Percentiles rank a stretch among this genome's conserved stretches.
phyloP scores from a whole-genome alignment of 2,888 invertebrate genomes.

The Papilio gigon region DNA sequence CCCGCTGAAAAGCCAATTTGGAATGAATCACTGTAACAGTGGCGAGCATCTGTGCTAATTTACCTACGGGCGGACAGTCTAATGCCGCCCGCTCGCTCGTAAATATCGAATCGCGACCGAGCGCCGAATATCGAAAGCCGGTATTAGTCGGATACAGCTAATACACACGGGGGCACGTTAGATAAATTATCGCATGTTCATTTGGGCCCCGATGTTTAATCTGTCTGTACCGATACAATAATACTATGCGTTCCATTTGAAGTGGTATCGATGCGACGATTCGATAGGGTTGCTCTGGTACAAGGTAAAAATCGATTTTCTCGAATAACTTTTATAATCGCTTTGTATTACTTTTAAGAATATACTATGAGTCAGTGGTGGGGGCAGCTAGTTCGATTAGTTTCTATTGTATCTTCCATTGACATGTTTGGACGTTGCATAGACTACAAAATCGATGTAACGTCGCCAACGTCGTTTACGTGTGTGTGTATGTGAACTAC shows the following conservation, averaged over 20 bases:
- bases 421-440: slow-evolving; percentile 35
- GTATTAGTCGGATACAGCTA: slow-evolving; percentile 82
- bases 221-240: slow-evolving; percentile 72
- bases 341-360: background rate
- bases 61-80: slow-evolving; percentile 82
- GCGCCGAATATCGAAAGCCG: slow-evolving; percentile 82
- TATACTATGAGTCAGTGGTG: slow-evolving; percentile 10
- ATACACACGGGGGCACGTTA: slow-evolving; percentile 80
- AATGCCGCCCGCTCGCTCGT: slow-evolving; percentile 79
- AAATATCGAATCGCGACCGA: slow-evolving; percentile 80
- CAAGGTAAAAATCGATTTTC: slow-evolving; percentile 5
- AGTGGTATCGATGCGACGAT: slow-evolving; percentile 45
- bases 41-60: slow-evolving; percentile 82
- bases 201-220: slow-evolving; percentile 81
- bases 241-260: slow-evolving; percentile 64
- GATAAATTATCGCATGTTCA: slow-evolving; percentile 82
- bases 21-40: slow-evolving; percentile 82
- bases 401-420: slow-evolving; percentile 27
- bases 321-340: background rate
- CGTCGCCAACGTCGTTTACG: slow-evolving; percentile 31
- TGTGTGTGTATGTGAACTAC: slow-evolving; percentile 27
- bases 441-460: slow-evolving; percentile 38
- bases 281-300: slow-evolving; percentile 22
- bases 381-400: slow-evolving; percentile 12
- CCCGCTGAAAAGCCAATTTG: slow-evolving; percentile 82